A percentile compares a stretch with the other conserved stretches of the same genome.
These are phyloP conservation scores for Orientallactaga bullata DNA, from an alignment of 2,113 vertebrate genomes.

Conservation along the genomic window DNA sequence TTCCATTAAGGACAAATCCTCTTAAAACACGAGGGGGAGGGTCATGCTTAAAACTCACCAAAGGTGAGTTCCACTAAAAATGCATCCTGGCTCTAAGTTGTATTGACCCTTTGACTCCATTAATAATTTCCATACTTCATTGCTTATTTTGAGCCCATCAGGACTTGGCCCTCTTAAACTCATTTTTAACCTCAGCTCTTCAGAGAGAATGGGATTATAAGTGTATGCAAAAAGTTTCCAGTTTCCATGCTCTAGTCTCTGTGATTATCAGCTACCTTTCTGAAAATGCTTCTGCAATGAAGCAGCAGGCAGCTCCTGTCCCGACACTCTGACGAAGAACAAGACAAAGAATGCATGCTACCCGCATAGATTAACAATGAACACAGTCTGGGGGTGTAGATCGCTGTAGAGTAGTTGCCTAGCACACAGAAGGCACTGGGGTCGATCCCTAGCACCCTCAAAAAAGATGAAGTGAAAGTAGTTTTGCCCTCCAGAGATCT, in stretches of 20 bases:
- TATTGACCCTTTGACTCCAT: background rate
- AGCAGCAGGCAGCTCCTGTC: background rate
- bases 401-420: background rate
- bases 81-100: background rate
- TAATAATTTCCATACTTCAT: background rate
- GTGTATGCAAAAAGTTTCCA: background rate
- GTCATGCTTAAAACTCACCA: background rate
- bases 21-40: background rate
- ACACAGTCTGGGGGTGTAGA: background rate
- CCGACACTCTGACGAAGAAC: too few relatives aligned
- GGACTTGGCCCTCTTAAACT: background rate
- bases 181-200: background rate
- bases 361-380: background rate
- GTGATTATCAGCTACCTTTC: background rate
- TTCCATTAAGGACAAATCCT: slow-evolving; percentile 25
- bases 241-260: background rate
- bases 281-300: background rate
- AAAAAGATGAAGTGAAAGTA: background rate
- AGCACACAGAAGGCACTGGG: too few relatives aligned
- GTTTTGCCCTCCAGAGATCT: background rate
- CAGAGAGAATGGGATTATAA: slow-evolving; percentile 10
- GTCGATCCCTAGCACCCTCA: background rate
- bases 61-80: background rate
- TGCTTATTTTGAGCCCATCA: background rate
- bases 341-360: background rate